Conservation (phyloP, 2,888 invertebrate genomes). For the Drosophila falleni region DNA sequence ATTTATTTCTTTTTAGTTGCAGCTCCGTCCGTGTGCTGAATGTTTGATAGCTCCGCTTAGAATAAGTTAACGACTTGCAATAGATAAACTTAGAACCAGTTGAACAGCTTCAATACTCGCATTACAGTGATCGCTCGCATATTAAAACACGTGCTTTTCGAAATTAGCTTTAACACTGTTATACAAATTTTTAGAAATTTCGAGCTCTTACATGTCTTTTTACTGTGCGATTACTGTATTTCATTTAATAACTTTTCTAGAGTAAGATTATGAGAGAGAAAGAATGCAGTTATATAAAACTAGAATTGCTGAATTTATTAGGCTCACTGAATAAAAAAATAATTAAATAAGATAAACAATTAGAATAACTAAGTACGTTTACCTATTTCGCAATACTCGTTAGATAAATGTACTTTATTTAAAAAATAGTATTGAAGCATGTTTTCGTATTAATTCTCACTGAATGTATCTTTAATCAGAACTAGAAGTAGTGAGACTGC, state of each 20-base stretch:
- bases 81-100: conserved; percentile 16
- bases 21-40: neutral
- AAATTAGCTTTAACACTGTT: neutral
- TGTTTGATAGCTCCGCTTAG: conserved; percentile 1
- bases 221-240: neutral
- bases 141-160: neutral
- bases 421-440: conserved; percentile 39
- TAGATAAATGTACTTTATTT: neutral
- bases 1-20: neutral
- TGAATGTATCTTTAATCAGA: conserved; percentile 45
- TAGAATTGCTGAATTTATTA: neutral
- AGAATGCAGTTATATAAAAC: neutral
- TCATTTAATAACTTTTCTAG: neutral
- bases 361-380: neutral
- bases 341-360: neutral
- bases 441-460: conserved; percentile 53
- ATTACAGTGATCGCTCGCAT: conserved; percentile 3
- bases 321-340: neutral
- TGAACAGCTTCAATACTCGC: conserved; percentile 1
- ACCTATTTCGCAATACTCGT: neutral
- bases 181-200: neutral
- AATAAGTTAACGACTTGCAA: neutral
- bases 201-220: neutral
- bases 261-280: neutral
- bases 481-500: conserved; percentile 24